A percentile compares a stretch with the other conserved stretches of the same genome.
Conservation (phyloP, 2,888 invertebrate genomes). For the Cremastinae sp. region DNA sequence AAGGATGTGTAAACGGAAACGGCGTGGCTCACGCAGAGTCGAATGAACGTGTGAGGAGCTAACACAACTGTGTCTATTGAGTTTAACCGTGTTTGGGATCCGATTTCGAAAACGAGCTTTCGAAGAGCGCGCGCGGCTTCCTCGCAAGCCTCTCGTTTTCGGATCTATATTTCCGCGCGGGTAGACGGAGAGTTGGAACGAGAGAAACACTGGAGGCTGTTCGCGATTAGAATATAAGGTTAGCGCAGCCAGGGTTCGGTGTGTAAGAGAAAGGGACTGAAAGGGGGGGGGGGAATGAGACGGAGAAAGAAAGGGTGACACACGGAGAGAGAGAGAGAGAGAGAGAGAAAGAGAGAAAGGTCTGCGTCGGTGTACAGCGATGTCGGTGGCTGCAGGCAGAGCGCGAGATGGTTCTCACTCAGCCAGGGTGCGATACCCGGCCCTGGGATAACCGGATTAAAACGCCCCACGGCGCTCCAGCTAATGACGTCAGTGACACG, state of each 20-base stretch:
- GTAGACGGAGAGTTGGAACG: slow-evolving; percentile 30
- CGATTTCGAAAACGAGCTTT: slow-evolving; percentile 41
- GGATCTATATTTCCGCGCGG: slow-evolving; percentile 1
- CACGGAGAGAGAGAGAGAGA: too few species aligned
- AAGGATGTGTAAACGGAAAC: background rate
- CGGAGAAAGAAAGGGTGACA: slow-evolving; percentile 8
- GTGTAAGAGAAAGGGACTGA: background rate
- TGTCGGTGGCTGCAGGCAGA: slow-evolving; percentile 36
- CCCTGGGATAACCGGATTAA: slow-evolving; percentile 64
- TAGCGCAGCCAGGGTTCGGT: slow-evolving; percentile 48
- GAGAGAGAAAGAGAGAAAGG: slow-evolving; percentile 1
- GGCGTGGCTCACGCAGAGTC: background rate
- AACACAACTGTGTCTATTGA: background rate
- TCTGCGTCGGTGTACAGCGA: slow-evolving; percentile 14
- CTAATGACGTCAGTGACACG: slow-evolving; percentile 68
- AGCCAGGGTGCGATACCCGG: slow-evolving; percentile 61
- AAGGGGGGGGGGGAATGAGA: slow-evolving; percentile 13
- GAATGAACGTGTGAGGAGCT: background rate
- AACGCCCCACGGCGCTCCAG: slow-evolving; percentile 64
- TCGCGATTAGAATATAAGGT: slow-evolving; percentile 64
- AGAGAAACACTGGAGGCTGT: slow-evolving; percentile 52
- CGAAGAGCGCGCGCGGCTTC: background rate
- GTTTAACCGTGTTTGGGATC: slow-evolving; percentile 12
- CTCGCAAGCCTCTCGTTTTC: slow-evolving; percentile 9
- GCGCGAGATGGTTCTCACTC: slow-evolving; percentile 42